These are phyloP conservation scores for Lutra lutra DNA, from an alignment of 2,797 vertebrate species.

Conservation along the genomic window DNA sequence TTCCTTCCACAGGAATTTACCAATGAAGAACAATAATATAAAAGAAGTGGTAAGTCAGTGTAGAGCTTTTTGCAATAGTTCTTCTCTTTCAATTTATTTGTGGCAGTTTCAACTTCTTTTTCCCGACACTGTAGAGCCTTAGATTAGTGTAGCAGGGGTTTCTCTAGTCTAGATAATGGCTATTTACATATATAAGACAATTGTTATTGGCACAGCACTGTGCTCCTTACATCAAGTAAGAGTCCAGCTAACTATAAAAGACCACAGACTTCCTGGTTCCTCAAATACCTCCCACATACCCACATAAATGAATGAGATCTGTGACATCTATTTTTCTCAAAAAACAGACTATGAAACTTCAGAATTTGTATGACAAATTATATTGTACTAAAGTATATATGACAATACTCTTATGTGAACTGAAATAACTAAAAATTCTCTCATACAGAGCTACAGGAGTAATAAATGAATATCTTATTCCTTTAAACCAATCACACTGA, in stretches of 20 bases:
- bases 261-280: not conserved
- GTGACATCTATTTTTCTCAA: not conserved
- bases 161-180: not conserved
- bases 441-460: not conserved
- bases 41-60: not conserved
- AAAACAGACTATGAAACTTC: not conserved
- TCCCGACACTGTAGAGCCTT: not conserved
- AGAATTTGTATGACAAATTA: not conserved
- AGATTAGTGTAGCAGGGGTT: not conserved
- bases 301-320: not conserved
- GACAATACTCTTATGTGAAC: not conserved
- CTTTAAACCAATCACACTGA: not conserved
- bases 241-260: constrained; percentile 9
- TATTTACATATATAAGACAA: not conserved
- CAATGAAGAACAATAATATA: not conserved
- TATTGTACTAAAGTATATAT: not conserved
- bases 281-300: not conserved
- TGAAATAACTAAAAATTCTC: not conserved
- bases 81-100: not conserved
- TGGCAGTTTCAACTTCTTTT: not conserved
- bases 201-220: not conserved
- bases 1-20: not conserved
- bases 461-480: not conserved
- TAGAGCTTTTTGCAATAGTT: not conserved
- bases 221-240: not conserved